A percentile compares a stretch with the other conserved stretches of the same genome.
phyloP scores from a whole-genome alignment of 2,797 vertebrate genomes.

The Graptemys geographica region DNA sequence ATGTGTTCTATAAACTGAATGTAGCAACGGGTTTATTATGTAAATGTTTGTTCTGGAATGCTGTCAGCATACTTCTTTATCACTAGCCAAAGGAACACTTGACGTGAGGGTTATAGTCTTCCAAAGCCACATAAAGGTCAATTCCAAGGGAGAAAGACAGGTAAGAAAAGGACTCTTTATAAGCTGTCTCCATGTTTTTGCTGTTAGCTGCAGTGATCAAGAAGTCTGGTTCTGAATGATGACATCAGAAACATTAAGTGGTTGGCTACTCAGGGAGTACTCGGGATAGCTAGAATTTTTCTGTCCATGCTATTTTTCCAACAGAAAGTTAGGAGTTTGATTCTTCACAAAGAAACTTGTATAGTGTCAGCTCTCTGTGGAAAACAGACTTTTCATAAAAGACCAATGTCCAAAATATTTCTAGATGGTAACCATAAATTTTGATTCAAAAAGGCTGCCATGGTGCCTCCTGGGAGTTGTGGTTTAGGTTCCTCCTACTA shows the following conservation, averaged over 20 bases:
- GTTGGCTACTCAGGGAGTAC: slow-evolving; percentile 7
- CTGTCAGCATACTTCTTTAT: slow-evolving; percentile 58
- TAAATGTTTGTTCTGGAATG: slow-evolving; percentile 47
- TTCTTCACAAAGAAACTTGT: too few species aligned
- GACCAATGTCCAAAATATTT: background rate
- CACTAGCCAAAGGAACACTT: slow-evolving; percentile 54
- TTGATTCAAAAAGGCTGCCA: background rate
- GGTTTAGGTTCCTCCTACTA: background rate
- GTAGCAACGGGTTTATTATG: slow-evolving; percentile 31
- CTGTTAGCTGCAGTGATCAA: background rate
- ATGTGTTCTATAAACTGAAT: background rate
- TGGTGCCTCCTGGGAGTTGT: background rate
- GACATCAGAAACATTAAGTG: background rate
- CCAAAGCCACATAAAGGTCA: slow-evolving; percentile 59
- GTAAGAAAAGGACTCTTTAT: background rate
- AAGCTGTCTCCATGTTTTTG: background rate
- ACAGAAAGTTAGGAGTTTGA: slow-evolving; percentile 19
- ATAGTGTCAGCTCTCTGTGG: slow-evolving; percentile 41
- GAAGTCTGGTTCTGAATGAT: slow-evolving; percentile 12
- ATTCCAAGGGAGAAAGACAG: slow-evolving; percentile 24
- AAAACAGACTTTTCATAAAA: background rate
- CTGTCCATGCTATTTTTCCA: slow-evolving; percentile 2
- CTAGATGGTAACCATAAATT: background rate
- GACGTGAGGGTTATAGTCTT: slow-evolving; percentile 54
- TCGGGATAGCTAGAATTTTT: background rate